Conservation (phyloP, 2,888 invertebrate genomes). For the Plutella xylostella region DNA sequence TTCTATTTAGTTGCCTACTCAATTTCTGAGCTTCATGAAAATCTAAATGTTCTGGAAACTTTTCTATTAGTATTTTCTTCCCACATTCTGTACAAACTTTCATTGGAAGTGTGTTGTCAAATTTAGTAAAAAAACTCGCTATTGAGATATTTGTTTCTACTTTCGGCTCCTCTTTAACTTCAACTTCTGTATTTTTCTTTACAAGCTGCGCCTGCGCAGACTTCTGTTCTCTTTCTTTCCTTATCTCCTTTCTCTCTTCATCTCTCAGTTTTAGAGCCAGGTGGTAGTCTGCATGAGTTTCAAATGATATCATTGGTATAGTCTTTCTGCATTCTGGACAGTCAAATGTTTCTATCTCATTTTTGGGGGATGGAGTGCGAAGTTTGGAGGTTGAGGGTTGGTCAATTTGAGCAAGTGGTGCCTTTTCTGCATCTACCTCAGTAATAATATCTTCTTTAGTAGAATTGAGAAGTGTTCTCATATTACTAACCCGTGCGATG, state of each 20-base stretch:
- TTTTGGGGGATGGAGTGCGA: slow-evolving; percentile 6
- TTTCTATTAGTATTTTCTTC: slow-evolving; percentile 68
- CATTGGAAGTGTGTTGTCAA: slow-evolving; percentile 37
- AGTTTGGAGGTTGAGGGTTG: slow-evolving; percentile 4
- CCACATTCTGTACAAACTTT: slow-evolving; percentile 78
- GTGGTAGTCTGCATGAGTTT: slow-evolving; percentile 81
- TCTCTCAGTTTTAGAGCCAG: slow-evolving; percentile 75
- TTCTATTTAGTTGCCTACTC: slow-evolving; percentile 73
- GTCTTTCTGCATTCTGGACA: slow-evolving; percentile 77
- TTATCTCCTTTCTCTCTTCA: slow-evolving; percentile 52
- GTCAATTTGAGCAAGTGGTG: slow-evolving; percentile 1
- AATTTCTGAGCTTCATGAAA: slow-evolving; percentile 87
- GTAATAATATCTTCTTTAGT: not conserved
- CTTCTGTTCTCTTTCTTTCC: slow-evolving; percentile 32
- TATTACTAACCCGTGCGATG: slow-evolving; percentile 35
- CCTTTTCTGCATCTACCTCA: slow-evolving; percentile 16
- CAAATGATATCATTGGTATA: slow-evolving; percentile 67
- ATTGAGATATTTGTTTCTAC: slow-evolving; percentile 32
- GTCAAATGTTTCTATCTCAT: slow-evolving; percentile 25
- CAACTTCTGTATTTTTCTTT: slow-evolving; percentile 22
- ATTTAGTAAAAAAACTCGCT: slow-evolving; percentile 56
- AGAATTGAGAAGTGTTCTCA: slow-evolving; percentile 34
- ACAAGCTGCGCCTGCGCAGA: slow-evolving; percentile 13
- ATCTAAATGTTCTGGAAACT: slow-evolving; percentile 82
- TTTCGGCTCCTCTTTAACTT: slow-evolving; percentile 23